phyloP scores from a whole-genome alignment of 2,888 invertebrate species.

The Chironomus tentans region DNA sequence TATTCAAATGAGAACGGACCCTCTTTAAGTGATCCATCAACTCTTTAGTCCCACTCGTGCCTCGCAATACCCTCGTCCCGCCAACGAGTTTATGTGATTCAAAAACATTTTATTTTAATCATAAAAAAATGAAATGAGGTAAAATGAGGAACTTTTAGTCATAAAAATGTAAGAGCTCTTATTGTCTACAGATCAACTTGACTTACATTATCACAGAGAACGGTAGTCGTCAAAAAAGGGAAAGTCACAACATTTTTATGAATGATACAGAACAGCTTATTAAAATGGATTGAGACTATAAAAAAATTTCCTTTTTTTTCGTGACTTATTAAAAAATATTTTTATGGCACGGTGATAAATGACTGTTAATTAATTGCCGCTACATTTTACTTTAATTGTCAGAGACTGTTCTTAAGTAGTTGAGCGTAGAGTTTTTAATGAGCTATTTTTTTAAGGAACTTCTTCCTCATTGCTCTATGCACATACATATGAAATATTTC shows the following conservation, averaged over 20 bases:
- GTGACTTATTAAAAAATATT: conserved; percentile 16
- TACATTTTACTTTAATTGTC: not conserved
- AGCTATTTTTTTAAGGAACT: not conserved
- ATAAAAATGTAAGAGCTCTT: not conserved
- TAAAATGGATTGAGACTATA: too few relatives aligned
- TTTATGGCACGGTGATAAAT: conserved; percentile 14
- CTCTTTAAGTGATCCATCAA: conserved; percentile 15
- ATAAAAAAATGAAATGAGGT: not conserved
- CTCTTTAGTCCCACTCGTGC: conserved; percentile 6
- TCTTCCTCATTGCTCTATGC: too few relatives aligned
- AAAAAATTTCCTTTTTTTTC: too few relatives aligned
- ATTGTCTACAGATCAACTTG: not conserved
- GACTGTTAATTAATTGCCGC: conserved; percentile 13
- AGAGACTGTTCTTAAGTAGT: conserved; percentile 13
- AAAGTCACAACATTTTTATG: too few relatives aligned
- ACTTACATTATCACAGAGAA: not conserved
- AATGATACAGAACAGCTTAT: too few relatives aligned
- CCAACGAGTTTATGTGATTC: not conserved
- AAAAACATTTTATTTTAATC: not conserved
- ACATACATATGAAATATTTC: too few relatives aligned
- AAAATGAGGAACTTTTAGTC: not conserved
- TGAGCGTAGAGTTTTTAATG: conserved; percentile 16
- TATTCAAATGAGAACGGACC: not conserved
- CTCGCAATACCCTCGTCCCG: not conserved
- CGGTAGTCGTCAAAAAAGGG: too few relatives aligned